These are phyloP conservation scores for Neoitamus cyanurus DNA, from an alignment of 2,888 invertebrate genomes.

Conservation along the genomic window DNA sequence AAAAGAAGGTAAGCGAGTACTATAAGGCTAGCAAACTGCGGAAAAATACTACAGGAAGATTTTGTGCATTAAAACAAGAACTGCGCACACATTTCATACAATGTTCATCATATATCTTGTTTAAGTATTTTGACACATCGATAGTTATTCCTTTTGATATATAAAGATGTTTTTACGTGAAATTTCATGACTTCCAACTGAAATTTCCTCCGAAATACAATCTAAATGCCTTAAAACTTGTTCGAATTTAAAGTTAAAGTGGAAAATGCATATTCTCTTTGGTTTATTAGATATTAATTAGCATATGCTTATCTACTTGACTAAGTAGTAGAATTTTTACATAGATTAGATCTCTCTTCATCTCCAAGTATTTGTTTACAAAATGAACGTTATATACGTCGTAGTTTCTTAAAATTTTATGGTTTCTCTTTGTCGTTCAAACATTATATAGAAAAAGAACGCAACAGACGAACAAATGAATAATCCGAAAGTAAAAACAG, in stretches of 20 bases:
- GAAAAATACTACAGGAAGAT: conserved; percentile 6
- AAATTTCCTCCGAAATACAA: conserved; percentile 40
- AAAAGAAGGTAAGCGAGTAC: neutral
- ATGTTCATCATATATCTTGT: conserved; percentile 41
- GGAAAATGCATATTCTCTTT: conserved; percentile 20
- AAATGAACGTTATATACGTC: conserved; percentile 23
- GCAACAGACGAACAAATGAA: neutral
- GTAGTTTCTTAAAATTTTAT: neutral
- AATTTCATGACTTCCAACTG: conserved; percentile 50
- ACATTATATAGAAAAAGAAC: conserved; percentile 13
- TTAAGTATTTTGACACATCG: conserved; percentile 39
- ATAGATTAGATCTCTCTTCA: neutral
- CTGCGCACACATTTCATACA: conserved; percentile 45
- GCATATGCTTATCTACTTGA: conserved; percentile 20
- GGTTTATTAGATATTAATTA: conserved; percentile 19
- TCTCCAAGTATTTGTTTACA: conserved; percentile 12
- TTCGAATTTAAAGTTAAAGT: conserved; percentile 35
- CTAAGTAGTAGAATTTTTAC: conserved; percentile 13
- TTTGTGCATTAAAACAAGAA: conserved; percentile 41
- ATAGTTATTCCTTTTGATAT: conserved; percentile 21
- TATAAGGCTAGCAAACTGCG: neutral
- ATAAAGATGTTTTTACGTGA: conserved; percentile 27
- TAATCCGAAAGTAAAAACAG: conserved; percentile 13
- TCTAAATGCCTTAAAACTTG: conserved; percentile 18
- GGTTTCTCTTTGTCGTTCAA: neutral